A percentile compares a stretch with the other conserved stretches of the same genome.
Evolutionary conservation across 2,797 vertebrate species (phyloP).

Genomic region (Amniataba percoides): DNA sequence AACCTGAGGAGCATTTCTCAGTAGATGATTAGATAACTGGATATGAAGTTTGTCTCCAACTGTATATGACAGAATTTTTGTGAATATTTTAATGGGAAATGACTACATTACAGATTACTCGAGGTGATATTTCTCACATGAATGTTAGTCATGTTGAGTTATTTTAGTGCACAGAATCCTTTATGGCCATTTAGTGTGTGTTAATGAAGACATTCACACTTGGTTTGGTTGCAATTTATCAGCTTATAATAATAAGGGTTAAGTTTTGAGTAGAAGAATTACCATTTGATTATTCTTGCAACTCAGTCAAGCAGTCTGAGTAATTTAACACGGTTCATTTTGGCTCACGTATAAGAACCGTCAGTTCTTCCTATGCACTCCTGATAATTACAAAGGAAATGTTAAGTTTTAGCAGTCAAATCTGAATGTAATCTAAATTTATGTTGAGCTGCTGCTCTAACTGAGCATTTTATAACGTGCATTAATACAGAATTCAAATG

Average conservation of each 20-base stretch:
- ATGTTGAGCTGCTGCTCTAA: slow-evolving; percentile 48
- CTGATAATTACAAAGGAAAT: slow-evolving; percentile 37
- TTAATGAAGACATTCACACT: neutral
- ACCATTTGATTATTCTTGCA: slow-evolving; percentile 4
- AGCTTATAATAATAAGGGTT: no score
- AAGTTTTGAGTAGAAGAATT: neutral
- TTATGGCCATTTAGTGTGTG: neutral
- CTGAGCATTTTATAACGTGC: slow-evolving; percentile 53
- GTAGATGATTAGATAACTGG: slow-evolving; percentile 1
- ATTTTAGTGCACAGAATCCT: neutral
- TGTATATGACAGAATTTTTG: neutral
- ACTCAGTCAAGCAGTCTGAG: slow-evolving; percentile 1
- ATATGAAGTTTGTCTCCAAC: neutral
- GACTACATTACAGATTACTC: neutral
- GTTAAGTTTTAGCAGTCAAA: slow-evolving; percentile 48
- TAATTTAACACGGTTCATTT: slow-evolving; percentile 5
- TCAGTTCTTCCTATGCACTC: slow-evolving; percentile 19
- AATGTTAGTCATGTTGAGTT: neutral
- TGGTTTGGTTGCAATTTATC: neutral
- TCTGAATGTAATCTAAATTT: slow-evolving; percentile 41
- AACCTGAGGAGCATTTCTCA: neutral
- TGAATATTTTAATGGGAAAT: neutral
- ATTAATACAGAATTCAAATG: slow-evolving; percentile 62
- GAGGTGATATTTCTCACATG: slow-evolving; percentile 4
- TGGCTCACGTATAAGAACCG: slow-evolving; percentile 5